Evolutionary conservation across 2,888 invertebrate species (phyloP), one percentile per base, ranked within the genome.

Genomic region (Melinopterus prodromus): DNA sequence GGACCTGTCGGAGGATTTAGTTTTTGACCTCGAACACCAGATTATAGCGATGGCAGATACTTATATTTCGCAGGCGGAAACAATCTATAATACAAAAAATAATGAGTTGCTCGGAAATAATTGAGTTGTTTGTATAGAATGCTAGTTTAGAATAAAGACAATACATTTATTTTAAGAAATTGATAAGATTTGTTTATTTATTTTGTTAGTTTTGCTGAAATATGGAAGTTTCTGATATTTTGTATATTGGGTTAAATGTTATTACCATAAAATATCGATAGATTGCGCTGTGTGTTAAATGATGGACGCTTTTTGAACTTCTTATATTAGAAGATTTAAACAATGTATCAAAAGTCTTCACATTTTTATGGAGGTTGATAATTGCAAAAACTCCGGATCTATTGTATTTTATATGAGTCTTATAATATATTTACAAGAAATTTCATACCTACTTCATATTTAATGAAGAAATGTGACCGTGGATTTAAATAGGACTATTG

Each of bases 1-100:
- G 26, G 92, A 92, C 38, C 88, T 95, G 7, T 94, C 96, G 0
- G 92, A 93, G 86, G 98, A 98, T 89, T 87, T 94, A 14, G 86
- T 92, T 9, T 92, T 91, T 84, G 92, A 90, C 87, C 91, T 94
- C 4, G 93, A 94, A 84, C 92, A 93, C 81, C 94, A 97, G 91
- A 90, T 97, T 74, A 91, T 91, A 80, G 91, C 92, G 6, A 87
- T 96, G 81, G 93, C 94, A 80, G 93, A 95, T 81, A 91, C 92
- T 76, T 95, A 93, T 87, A 91, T 94, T 75, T 85, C 85, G 0
- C 91, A 94, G 86, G 94, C 94, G 14, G 94, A 94, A 85, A 90
- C 91, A 84, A 87, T 95, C 76, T 91, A 94, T 85, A 91, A 93
- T 83, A 87, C 89, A 2, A 98, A 97, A 87, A 93, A 94, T 86